Evolutionary conservation across 2,113 vertebrate species (phyloP), one percentile per base, ranked within the genome.

Genomic region (Cryptotis parvus): DNA sequence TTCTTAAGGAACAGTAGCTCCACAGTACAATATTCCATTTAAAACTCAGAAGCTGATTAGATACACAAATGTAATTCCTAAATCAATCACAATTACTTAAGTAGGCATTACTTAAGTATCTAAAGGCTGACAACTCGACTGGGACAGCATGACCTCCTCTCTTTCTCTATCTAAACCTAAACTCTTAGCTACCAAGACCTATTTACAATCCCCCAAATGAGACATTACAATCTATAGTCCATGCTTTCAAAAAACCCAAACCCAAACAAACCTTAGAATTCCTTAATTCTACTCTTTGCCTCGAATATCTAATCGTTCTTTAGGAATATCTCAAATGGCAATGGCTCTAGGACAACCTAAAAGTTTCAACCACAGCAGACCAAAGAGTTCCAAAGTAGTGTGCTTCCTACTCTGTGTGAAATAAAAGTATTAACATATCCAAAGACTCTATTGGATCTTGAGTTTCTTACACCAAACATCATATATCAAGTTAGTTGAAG

Each of bases 41-140:
- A 85, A 90, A 85, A 90, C 24, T 87, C 68, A 89, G 68, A 84
- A 73, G 15, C 31, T 82, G 43, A 82, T 24, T 73, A 87, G 29
- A 63, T 84, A 78, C 20, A 31, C n/a, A 58, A 20, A 55, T 18
- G 1, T 37, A 65, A 85, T 85, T 74, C 27, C 79, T 49, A 82
- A 80, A 80, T 39, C 41, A 7, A 35, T 69, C 52, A 77, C 8
- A 89, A 49, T 31, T 58, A n/a, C n/a, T n/a, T n/a, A n/a, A n/a
- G n/a, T n/a, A n/a, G n/a, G n/a, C n/a, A n/a, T n/a, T n/a, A n/a
- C n/a, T n/a, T n/a, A n/a, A n/a, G n/a, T n/a, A n/a, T n/a, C n/a
- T n/a, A n/a, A n/a, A n/a, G n/a, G n/a, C n/a, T n/a, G n/a, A n/a
- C n/a, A n/a, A 37, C 73, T 81, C 35, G 55, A 68, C 35, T 33